These are phyloP conservation scores for Etia nguti DNA, from an alignment of 2,113 vertebrate genomes.

Conservation along the genomic window DNA sequence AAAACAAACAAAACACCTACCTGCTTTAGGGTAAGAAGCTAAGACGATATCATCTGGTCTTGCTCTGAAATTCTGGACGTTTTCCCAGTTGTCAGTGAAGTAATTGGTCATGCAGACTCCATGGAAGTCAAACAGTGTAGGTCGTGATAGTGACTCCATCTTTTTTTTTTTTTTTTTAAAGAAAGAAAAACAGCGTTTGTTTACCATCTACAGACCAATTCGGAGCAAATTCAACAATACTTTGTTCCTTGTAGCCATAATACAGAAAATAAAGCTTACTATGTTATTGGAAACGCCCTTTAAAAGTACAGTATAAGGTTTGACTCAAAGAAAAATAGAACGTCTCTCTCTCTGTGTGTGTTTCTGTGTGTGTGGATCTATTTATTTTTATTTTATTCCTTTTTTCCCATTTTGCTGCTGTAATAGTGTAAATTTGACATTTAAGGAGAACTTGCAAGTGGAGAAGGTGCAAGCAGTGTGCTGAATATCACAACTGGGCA, in stretches of 20 bases:
- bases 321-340: background rate
- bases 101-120: slow-evolving; percentile 59
- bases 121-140: slow-evolving; percentile 54
- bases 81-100: slow-evolving; percentile 73
- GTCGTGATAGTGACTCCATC: slow-evolving; percentile 25
- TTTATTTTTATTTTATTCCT: background rate
- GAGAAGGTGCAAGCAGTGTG: background rate
- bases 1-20: slow-evolving; percentile 43
- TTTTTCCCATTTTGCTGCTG: background rate
- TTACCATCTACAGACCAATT: background rate
- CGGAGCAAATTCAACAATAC: background rate
- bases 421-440: background rate
- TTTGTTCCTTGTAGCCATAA: background rate
- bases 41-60: slow-evolving; percentile 77
- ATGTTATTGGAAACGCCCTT: background rate
- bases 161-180: background rate
- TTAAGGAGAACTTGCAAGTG: background rate
- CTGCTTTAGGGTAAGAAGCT: slow-evolving; percentile 82
- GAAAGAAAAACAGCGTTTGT: background rate
- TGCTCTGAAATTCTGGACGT: slow-evolving; percentile 72
- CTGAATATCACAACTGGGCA: background rate
- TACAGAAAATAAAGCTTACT: background rate
- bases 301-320: background rate
- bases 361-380: background rate
- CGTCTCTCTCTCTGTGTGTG: background rate